Base-by-base conservation (phyloP, 1,140 invertebrate species). In the Drosophila orena region DNA sequence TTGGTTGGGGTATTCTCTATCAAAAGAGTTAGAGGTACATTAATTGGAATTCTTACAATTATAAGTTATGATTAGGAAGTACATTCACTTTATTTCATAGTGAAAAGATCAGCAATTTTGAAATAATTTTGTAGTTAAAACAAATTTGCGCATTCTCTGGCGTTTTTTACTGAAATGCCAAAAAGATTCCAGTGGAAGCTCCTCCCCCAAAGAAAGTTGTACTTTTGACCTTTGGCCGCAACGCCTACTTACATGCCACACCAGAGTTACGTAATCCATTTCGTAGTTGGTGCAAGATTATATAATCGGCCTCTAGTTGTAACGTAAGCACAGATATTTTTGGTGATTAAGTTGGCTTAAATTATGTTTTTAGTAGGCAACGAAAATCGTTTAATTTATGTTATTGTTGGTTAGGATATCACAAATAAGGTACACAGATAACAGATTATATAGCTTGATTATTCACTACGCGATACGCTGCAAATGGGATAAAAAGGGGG, bases 401-500 rank as follows among this genome's bases (percentile, higher is more conserved):
- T 53, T 57, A 43, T 64, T 60, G 71, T 77, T 53, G 75, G 73
- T 84, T 84, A 84, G 72, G 77, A 89, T 89, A 89, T 89, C 84
- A 89, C 84, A 89, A 89, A 89, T 84, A 84, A 89, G 84, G 84
- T 89, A 89, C 84, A 89, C 84, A 83, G 84, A 88, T 88, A 70
- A 76, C 60, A 80, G 66, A 85, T 81, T 55, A 58, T 62, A 59
- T 64, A 59, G 76, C 55, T 79, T 60, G 46, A 75, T 65, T 75
- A 72, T 46, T 77, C 80, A 72, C 64, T 60, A 86, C 83, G 78
- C 79, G 66, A 64, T 59, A 77, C 47, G 72, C 79, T 89, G 64
- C 7, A 61, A 70, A 37, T 43, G 38, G 34, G 54, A n/a, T 50
- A 47, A n/a, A 15, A 5, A 35, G 14, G 52, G 8, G 14, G 37